phyloP scores from a whole-genome alignment of 2,888 invertebrate genomes.

The Vanessa cardui region DNA sequence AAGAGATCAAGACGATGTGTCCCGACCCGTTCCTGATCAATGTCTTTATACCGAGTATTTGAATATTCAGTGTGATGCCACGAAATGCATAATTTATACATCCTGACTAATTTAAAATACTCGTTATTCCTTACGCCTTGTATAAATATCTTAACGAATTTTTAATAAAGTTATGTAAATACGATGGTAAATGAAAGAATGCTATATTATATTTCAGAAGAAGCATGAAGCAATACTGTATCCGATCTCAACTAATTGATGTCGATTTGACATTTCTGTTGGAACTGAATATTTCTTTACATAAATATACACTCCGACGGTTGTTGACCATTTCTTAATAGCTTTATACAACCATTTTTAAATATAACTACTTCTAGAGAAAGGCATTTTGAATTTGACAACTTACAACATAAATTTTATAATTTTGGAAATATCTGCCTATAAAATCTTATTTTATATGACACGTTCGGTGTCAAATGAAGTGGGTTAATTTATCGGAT shows the following conservation, averaged over 20 bases:
- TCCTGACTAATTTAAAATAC: conserved; percentile 30
- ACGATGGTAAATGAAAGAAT: conserved; percentile 27
- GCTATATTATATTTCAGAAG: conserved; percentile 29
- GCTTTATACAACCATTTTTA: too few species aligned
- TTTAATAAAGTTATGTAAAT: conserved; percentile 29
- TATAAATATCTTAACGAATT: conserved; percentile 20
- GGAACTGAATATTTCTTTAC: conserved; percentile 2
- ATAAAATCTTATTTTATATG: too few species aligned
- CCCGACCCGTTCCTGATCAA: conserved; percentile 31
- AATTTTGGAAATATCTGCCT: too few species aligned
- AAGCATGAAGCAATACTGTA: conserved; percentile 14
- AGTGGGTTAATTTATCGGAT: too few species aligned
- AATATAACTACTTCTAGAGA: too few species aligned
- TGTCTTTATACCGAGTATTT: conserved; percentile 33
- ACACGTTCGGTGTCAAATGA: too few species aligned
- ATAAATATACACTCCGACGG: neutral
- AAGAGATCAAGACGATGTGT: conserved; percentile 31
- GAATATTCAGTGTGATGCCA: conserved; percentile 31
- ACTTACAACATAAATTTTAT: too few species aligned
- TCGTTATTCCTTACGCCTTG: conserved; percentile 17
- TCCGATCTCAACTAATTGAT: conserved; percentile 32
- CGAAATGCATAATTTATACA: conserved; percentile 35
- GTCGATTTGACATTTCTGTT: conserved; percentile 1
- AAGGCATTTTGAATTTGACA: too few species aligned
- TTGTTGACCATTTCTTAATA: neutral